Percentiles rank a stretch among this genome's conserved stretches.
Conservation (phyloP, 2,797 vertebrate species). For the Hemitrygon akajei region DNA sequence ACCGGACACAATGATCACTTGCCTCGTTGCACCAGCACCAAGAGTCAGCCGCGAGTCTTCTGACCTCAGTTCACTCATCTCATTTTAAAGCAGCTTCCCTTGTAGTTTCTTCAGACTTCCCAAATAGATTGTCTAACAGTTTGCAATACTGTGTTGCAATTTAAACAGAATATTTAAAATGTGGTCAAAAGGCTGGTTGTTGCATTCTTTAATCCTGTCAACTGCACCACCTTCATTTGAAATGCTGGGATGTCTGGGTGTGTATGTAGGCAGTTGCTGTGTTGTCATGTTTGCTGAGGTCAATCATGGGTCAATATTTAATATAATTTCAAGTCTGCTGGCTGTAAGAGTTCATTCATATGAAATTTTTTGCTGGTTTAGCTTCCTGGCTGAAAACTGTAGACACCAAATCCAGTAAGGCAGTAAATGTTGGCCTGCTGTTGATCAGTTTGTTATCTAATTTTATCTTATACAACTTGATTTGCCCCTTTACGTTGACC, state of each 20-base stretch:
- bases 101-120: background rate
- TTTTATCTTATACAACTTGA: background rate
- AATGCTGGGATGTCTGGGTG: background rate
- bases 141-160: background rate
- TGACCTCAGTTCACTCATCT: no score
- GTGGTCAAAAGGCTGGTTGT: background rate
- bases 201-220: background rate
- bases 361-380: constrained; percentile 19
- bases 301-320: constrained; percentile 11
- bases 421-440: background rate
- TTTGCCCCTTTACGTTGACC: background rate
- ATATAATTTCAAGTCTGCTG: background rate
- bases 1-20: no score
- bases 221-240: background rate
- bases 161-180: background rate
- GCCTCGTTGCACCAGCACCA: no score
- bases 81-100: background rate
- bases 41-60: no score
- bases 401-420: background rate
- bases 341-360: background rate
- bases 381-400: background rate
- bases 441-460: background rate
- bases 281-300: background rate
- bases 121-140: background rate
- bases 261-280: background rate